Evolutionary conservation across 2,113 vertebrate species (phyloP), one percentile per base, ranked within the genome.

Genomic region (Triplophysa siluroides): DNA sequence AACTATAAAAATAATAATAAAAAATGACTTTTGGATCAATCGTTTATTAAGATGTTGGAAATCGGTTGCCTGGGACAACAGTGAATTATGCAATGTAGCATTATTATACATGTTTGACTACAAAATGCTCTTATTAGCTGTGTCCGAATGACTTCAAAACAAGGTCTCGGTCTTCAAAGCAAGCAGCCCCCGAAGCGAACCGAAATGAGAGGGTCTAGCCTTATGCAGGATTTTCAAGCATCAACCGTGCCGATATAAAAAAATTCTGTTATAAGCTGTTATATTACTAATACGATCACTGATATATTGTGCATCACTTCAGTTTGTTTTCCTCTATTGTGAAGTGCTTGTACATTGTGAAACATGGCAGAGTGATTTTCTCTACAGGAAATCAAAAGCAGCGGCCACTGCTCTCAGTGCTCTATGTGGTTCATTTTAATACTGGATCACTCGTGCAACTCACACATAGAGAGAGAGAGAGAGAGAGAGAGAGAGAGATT

Each of bases 391-490:
- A 83, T 85, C 63, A 81, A 78, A 85, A 75, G 78, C 74, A 78
- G 29, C 63, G 62, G 45, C 67, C 75, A 62, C 47, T 85, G 38
- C 79, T 85, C 71, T 78, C 75, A 80, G 8, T 78, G 70, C 43
- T 64, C 67, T 45, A 76, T 21, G 68, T 84, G 71, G 65, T 71
- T 69, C 70, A 18, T 78, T 89, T 88, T 87, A 88, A 87, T 87
- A 83, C 77, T 76, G 79, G 76, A 84, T 88, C 77, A 83, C 82
- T 86, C 83, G 80, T 85, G 81, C 84, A 80, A 83, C 82, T 83
- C 60, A 23, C 62, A 83, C 66, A 65, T 26, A 2, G 8, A 43
- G 8, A 43, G 8, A 43, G 41, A 43, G 10, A 10, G 41, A 43
- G 41, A 41, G 41, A 41, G 41, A 43, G 41, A 43, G 41, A 43